These are phyloP conservation scores for Rhabdornis inornatus DNA, from an alignment of 2,113 vertebrate species.

Conservation along the genomic window DNA sequence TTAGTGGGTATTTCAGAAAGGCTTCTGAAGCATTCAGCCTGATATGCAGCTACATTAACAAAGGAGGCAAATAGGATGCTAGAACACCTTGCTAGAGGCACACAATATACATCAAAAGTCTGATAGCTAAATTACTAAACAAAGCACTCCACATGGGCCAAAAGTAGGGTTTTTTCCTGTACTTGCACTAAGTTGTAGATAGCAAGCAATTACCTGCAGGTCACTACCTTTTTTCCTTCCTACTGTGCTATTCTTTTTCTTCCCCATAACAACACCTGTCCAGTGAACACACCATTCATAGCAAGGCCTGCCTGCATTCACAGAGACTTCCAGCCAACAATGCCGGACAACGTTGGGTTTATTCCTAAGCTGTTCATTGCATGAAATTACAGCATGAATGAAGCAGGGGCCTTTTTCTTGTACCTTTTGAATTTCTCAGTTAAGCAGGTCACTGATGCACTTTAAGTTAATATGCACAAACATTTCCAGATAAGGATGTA, in stretches of 20 bases:
- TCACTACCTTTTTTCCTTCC: not conserved
- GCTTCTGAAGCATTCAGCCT: conserved; percentile 9
- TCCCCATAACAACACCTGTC: not conserved
- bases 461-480: not conserved
- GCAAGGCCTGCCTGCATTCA: not conserved
- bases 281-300: not conserved
- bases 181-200: not conserved
- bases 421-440: not conserved
- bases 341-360: rapidly evolving
- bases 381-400: not conserved
- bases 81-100: not conserved
- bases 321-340: not conserved
- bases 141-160: not conserved
- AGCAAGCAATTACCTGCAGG: conserved; percentile 39
- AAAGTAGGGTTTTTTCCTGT: not conserved
- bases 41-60: conserved; percentile 17
- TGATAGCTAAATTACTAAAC: conserved; percentile 45
- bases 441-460: not conserved
- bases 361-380: not conserved
- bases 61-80: conserved; percentile 31
- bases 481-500: not conserved
- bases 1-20: conserved; percentile 39
- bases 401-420: not conserved
- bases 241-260: not conserved
- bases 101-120: not conserved